These are phyloP conservation scores for Austrolebias charrua DNA, from an alignment of 2,797 vertebrate species.

Conservation along the genomic window DNA sequence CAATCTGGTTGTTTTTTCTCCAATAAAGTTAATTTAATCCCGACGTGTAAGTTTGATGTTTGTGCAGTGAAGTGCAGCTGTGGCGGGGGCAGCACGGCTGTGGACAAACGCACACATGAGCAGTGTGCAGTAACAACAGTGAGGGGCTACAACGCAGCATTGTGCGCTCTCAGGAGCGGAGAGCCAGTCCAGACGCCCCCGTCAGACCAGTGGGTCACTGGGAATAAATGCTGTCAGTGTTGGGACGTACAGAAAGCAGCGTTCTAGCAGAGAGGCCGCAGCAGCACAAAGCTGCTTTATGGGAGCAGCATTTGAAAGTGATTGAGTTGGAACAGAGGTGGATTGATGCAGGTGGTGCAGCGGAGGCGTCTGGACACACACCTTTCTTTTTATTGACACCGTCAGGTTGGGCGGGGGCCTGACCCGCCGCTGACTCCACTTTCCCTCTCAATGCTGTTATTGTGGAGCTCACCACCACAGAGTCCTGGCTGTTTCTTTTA, in stretches of 20 bases:
- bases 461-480: constrained; percentile 43
- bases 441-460: constrained; percentile 55
- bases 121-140: constrained; percentile 1
- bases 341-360: constrained; percentile 65
- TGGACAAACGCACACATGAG: constrained; percentile 9
- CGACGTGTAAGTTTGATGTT: not conserved
- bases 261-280: constrained; percentile 67
- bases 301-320: constrained; percentile 55
- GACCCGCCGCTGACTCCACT: constrained; percentile 42
- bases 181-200: constrained; percentile 52
- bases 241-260: constrained; percentile 80
- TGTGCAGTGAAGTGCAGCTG: not conserved
- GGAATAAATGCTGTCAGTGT: constrained; percentile 81
- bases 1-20: not conserved
- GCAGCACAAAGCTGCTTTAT: constrained; percentile 77
- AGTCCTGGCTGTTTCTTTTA: constrained; percentile 36
- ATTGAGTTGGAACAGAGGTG: constrained; percentile 67
- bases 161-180: constrained; percentile 56
- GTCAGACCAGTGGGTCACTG: constrained; percentile 55
- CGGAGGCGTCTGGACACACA: constrained; percentile 45
- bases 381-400: constrained; percentile 65
- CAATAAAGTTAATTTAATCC: not conserved
- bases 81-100: constrained; percentile 12
- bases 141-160: constrained; percentile 69
- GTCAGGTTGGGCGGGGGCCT: constrained; percentile 50